phyloP scores from a whole-genome alignment of 2,888 invertebrate genomes.

The Microplitis manilae region DNA sequence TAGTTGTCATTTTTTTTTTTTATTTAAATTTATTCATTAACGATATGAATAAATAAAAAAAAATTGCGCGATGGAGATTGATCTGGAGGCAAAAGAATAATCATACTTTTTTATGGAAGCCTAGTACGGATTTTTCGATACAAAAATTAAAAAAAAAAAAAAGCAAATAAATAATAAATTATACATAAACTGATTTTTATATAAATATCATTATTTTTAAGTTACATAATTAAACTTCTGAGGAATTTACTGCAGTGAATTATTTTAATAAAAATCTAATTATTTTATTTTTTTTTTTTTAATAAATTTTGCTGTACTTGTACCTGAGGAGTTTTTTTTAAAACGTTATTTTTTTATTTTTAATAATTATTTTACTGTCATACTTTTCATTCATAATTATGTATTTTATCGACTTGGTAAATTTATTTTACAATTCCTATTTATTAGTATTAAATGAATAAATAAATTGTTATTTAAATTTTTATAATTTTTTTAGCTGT shows the following conservation, averaged over 20 bases:
- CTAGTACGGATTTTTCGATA: not conserved
- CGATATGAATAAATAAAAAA: not conserved
- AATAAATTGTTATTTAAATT: not conserved
- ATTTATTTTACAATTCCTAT: not conserved
- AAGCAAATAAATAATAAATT: conserved; percentile 4
- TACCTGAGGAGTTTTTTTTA: conserved; percentile 50
- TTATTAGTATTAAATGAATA: not conserved
- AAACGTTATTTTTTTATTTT: conserved; percentile 35
- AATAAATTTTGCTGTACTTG: conserved; percentile 46
- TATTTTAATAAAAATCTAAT: not conserved
- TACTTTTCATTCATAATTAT: not conserved
- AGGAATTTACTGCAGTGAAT: conserved; percentile 13
- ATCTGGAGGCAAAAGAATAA: not conserved
- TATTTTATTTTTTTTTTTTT: conserved; percentile 30
- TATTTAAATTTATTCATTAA: not conserved
- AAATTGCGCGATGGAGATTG: not conserved
- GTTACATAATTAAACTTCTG: conserved; percentile 10
- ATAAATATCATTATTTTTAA: not conserved
- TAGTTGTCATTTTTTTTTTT: conserved; percentile 51
- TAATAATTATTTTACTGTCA: not conserved
- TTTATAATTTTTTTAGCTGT: not conserved
- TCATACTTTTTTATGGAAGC: not conserved
- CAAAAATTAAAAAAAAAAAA: not conserved
- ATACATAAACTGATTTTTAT: conserved; percentile 2
- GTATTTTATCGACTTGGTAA: not conserved